A percentile compares a stretch with the other conserved stretches of the same genome.
phyloP scores from a whole-genome alignment of 1,140 invertebrate genomes.

The Asobara japonica region DNA sequence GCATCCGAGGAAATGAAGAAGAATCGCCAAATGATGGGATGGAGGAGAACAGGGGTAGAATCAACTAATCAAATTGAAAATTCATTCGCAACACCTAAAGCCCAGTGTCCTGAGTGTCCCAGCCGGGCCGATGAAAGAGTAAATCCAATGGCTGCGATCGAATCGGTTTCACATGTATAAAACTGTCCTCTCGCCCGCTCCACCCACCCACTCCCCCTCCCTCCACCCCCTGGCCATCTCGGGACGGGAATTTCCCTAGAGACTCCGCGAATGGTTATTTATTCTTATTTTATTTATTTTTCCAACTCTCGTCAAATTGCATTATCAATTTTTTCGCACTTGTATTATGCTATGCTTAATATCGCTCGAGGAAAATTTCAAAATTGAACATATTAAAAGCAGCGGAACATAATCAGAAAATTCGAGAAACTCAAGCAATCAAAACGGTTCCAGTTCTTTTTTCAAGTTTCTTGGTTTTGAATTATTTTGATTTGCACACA shows the following conservation, averaged over 20 bases:
- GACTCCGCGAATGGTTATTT: neutral
- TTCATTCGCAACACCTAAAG: neutral
- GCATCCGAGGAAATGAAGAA: neutral
- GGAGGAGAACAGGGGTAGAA: no score
- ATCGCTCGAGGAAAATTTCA: neutral
- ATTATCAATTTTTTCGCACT: neutral
- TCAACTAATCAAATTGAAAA: neutral
- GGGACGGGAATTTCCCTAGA: neutral
- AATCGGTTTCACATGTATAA: neutral
- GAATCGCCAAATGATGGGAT: neutral
- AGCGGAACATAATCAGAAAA: no score
- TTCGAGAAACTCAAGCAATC: no score
- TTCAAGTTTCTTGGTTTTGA: no score
- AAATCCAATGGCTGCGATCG: neutral
- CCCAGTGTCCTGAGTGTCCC: neutral
- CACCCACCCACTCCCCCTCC: neutral
- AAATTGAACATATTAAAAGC: no score
- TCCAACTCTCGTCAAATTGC: neutral
- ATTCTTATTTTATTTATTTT: constrained; percentile 4
- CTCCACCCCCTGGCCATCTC: neutral
- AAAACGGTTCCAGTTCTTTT: no score
- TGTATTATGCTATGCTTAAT: neutral
- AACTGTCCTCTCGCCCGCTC: neutral
- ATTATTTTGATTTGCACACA: no score
- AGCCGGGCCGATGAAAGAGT: neutral